Conservation (phyloP, 2,113 vertebrate species). For the Pampusana beccarii region DNA sequence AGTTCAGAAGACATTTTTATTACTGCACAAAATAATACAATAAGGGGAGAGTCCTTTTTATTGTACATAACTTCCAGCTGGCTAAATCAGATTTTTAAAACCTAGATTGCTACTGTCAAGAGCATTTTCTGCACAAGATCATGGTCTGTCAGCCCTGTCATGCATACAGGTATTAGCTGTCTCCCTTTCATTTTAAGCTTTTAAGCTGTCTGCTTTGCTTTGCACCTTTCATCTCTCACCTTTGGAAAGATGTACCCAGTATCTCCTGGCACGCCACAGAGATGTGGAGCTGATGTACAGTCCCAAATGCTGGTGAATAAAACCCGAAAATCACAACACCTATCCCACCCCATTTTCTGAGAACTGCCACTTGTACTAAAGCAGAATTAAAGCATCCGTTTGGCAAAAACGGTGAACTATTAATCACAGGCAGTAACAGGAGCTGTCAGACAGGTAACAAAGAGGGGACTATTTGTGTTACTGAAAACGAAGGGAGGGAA, state of each 20-base stretch:
- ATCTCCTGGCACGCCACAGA: accelerated
- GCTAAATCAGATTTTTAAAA: not conserved
- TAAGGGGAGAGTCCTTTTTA: not conserved
- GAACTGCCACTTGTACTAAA: not conserved
- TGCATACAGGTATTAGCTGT: accelerated
- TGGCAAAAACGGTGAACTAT: not conserved
- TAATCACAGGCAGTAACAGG: not conserved
- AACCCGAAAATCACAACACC: not conserved
- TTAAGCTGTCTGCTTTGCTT: not conserved
- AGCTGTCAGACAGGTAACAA: not conserved
- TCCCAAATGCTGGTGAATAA: no score
- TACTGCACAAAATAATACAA: accelerated
- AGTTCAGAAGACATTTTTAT: not conserved
- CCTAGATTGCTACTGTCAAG: not conserved
- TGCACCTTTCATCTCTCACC: not conserved
- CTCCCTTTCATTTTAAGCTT: not conserved
- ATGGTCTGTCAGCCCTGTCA: not conserved
- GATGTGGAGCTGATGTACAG: accelerated
- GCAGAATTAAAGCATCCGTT: not conserved
- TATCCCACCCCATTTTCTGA: not conserved
- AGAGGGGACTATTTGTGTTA: not conserved
- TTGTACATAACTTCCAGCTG: not conserved
- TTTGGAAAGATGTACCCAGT: accelerated
- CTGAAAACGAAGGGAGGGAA: not conserved
- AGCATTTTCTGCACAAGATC: not conserved